Percentiles rank a stretch among this genome's conserved stretches.
Evolutionary conservation across 1,140 invertebrate species (phyloP).

Genomic region (Neocloeon triangulifer): DNA sequence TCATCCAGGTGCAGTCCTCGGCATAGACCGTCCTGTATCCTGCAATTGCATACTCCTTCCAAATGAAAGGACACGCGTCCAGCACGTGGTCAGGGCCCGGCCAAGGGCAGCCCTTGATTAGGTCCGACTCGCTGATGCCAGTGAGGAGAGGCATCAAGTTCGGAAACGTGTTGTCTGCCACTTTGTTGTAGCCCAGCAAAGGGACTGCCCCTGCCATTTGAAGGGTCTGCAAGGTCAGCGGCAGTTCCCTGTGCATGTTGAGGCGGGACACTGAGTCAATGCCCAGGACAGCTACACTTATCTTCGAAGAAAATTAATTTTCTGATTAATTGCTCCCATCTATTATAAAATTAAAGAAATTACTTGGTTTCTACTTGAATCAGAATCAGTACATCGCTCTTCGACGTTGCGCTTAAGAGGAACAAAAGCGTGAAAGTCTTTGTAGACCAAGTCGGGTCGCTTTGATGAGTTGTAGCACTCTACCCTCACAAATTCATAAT

Average conservation of each 20-base stretch:
- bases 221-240: constrained; percentile 36
- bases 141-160: constrained; percentile 52
- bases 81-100: constrained; percentile 16
- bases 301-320: no score
- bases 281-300: constrained; percentile 57
- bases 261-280: constrained; percentile 67
- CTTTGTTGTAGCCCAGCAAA: constrained; percentile 55
- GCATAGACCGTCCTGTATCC: constrained; percentile 56
- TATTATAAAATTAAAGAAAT: no score
- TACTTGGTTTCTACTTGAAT: neutral
- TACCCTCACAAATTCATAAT: constrained; percentile 35
- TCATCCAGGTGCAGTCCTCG: constrained; percentile 51
- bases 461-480: constrained; percentile 24
- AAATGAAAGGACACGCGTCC: constrained; percentile 53
- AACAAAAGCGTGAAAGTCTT: constrained; percentile 43
- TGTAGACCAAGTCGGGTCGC: constrained; percentile 20
- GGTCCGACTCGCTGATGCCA: constrained; percentile 32
- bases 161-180: constrained; percentile 63
- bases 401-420: constrained; percentile 19
- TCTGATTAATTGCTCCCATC: no score
- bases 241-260: constrained; percentile 65
- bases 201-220: constrained; percentile 35
- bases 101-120: constrained; percentile 35
- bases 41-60: constrained; percentile 44
- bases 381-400: constrained; percentile 12